phyloP scores from a whole-genome alignment of 2,797 vertebrate genomes.

The Galago senegalensis region DNA sequence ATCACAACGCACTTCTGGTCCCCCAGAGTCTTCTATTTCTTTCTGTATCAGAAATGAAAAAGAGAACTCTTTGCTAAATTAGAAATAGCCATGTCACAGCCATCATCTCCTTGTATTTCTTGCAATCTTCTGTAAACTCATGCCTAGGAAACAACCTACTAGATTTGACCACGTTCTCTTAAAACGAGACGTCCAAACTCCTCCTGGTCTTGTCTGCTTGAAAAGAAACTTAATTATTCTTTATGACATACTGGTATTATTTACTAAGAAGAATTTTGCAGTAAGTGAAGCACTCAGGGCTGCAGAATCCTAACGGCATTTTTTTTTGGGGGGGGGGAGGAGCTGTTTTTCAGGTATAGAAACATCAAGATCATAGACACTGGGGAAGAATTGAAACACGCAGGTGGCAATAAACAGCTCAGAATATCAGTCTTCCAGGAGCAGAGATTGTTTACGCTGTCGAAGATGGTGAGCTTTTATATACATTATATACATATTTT shows the following conservation, averaged over 20 bases:
- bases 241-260: rapidly evolving
- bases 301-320: rapidly evolving
- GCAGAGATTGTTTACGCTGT: neutral
- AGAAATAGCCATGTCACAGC: rapidly evolving
- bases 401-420: neutral
- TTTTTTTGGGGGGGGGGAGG: too few relatives aligned
- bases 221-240: rapidly evolving
- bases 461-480: neutral
- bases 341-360: too few relatives aligned
- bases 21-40: neutral
- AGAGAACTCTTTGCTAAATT: neutral
- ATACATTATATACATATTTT: too few relatives aligned
- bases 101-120: rapidly evolving
- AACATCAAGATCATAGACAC: neutral
- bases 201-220: neutral
- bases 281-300: neutral
- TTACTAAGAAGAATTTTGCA: neutral
- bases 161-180: too few relatives aligned
- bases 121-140: neutral
- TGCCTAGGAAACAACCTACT: neutral
- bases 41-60: neutral
- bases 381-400: neutral
- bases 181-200: neutral
- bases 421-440: neutral
- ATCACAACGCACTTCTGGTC: neutral